Conservation (phyloP, 2,113 vertebrate genomes). For the Dicrurus megarhynchus region DNA sequence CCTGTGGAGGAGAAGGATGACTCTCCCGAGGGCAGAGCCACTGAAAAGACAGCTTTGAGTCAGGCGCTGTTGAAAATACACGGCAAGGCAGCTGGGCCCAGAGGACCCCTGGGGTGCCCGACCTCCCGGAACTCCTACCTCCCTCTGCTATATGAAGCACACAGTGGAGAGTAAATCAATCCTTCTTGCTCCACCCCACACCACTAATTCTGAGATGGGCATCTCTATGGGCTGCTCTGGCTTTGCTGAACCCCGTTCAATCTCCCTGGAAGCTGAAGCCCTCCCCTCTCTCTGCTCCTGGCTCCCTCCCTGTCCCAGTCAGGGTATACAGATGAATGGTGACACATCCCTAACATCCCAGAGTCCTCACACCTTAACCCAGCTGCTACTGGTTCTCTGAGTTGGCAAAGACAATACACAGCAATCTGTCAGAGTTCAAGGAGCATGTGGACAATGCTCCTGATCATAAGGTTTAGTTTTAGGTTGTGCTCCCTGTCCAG, state of each 20-base stretch:
- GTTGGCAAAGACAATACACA: not conserved
- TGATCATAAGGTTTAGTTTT: not conserved
- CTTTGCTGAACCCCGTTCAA: not conserved
- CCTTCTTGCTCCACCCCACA: not conserved
- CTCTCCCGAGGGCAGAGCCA: not conserved
- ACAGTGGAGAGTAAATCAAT: not conserved
- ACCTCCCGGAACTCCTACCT: rapidly evolving
- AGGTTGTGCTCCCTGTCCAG: not conserved
- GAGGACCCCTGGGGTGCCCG: not conserved
- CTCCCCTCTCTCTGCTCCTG: not conserved
- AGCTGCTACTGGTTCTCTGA: not conserved
- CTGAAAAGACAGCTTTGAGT: not conserved
- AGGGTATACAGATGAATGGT: not conserved
- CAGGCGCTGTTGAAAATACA: not conserved
- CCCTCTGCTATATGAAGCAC: not conserved
- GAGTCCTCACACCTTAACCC: not conserved
- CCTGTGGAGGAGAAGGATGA: not conserved
- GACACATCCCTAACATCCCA: not conserved
- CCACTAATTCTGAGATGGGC: not conserved
- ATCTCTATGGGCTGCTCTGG: not conserved
- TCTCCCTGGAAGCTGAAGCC: not conserved
- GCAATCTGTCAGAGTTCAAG: not conserved
- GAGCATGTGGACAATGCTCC: not conserved
- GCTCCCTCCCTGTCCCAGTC: not conserved
- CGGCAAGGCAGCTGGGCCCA: not conserved